Conservation (phyloP, 2,797 vertebrate species). For the Catamblyrhynchus diadema region DNA sequence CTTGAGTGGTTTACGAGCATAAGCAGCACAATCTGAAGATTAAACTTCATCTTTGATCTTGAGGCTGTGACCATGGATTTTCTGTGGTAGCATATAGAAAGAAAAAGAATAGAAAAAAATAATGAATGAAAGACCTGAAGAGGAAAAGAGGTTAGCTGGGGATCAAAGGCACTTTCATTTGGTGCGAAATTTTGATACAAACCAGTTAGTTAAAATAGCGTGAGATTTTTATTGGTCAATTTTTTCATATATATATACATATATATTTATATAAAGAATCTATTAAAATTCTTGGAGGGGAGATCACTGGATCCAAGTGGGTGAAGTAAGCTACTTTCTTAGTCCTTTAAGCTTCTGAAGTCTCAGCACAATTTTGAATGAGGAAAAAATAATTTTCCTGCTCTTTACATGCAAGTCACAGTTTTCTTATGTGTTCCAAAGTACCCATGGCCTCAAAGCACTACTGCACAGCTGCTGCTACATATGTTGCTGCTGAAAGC, state of each 20-base stretch:
- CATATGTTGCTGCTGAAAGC: constrained; percentile 68
- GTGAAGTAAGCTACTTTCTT: background rate
- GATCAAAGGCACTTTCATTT: background rate
- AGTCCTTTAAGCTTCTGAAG: constrained; percentile 45
- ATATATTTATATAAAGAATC: background rate
- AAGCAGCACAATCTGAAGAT: constrained; percentile 43
- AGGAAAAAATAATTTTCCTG: background rate
- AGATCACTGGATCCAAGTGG: background rate
- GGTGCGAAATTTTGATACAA: background rate
- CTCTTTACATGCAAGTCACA: constrained; percentile 66
- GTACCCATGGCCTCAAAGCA: constrained; percentile 42
- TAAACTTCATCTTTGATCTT: constrained; percentile 56
- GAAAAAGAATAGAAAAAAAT: constrained; percentile 3
- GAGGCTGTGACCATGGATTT: constrained; percentile 2
- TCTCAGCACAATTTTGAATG: constrained; percentile 60
- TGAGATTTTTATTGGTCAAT: background rate
- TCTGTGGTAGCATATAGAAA: constrained; percentile 18
- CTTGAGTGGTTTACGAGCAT: constrained; percentile 34
- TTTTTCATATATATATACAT: background rate
- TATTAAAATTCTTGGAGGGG: background rate
- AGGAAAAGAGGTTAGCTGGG: background rate
- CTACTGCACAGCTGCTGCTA: constrained; percentile 63
- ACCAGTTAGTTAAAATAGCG: background rate
- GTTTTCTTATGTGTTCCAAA: constrained; percentile 57
- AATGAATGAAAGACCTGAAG: background rate